phyloP scores from a whole-genome alignment of 64 coral and sea anemone species.

The Pocillopora damicornis region DNA sequence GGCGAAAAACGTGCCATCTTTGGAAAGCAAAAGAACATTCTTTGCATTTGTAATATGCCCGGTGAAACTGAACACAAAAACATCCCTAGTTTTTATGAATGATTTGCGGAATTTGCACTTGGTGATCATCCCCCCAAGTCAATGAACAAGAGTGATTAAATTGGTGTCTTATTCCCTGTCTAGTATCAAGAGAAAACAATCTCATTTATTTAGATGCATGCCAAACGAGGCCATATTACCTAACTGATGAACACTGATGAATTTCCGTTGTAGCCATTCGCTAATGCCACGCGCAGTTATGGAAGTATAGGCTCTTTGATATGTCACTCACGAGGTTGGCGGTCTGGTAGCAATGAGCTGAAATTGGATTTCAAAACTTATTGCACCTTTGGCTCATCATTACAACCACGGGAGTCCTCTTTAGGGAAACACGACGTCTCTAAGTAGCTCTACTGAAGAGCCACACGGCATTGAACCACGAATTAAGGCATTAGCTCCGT shows the following conservation, averaged over 20 bases:
- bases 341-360: slow-evolving; percentile 36
- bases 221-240: slow-evolving; percentile 8
- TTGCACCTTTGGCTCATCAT: slow-evolving; percentile 7
- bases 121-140: neutral
- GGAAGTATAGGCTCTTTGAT: neutral
- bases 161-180: slow-evolving; percentile 28
- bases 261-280: slow-evolving; percentile 14
- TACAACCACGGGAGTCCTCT: slow-evolving; percentile 7
- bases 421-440: neutral
- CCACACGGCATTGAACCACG: neutral
- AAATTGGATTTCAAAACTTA: slow-evolving; percentile 25
- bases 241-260: slow-evolving; percentile 10
- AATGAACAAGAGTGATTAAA: neutral
- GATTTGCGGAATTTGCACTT: neutral
- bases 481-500: neutral
- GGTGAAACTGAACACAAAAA: neutral
- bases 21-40: neutral
- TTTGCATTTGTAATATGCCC: neutral
- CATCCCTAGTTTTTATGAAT: neutral
- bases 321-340: slow-evolving; percentile 24
- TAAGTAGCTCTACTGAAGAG: neutral
- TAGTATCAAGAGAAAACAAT: slow-evolving; percentile 20
- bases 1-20: neutral
- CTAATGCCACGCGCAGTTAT: neutral
- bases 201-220: slow-evolving; percentile 13